phyloP scores from a whole-genome alignment of 2,797 vertebrate genomes.

The Brotula barbata region DNA sequence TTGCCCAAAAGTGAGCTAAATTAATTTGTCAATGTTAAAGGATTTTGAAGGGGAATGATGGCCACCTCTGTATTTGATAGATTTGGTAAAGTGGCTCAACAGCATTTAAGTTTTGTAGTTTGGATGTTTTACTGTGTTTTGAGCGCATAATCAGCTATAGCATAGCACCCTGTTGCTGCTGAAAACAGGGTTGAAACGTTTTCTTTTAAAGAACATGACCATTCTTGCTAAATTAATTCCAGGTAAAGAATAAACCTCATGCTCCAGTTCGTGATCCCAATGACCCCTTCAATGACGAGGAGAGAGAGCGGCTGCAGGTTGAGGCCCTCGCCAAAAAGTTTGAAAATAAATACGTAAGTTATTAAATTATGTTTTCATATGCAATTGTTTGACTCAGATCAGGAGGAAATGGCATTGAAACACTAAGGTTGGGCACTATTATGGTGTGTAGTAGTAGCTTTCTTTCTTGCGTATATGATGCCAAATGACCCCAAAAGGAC shows the following conservation, averaged over 20 bases:
- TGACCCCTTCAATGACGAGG: constrained; percentile 91
- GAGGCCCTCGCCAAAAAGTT: constrained; percentile 94
- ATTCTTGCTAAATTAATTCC: constrained; percentile 23
- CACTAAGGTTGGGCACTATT: background rate
- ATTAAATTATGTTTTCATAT: background rate
- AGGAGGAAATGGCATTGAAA: too few relatives aligned
- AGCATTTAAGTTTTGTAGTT: constrained; percentile 1
- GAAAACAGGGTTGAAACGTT: too few relatives aligned
- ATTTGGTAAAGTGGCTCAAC: background rate
- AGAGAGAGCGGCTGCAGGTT: constrained; percentile 86
- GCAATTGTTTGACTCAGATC: background rate
- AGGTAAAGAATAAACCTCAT: constrained; percentile 76
- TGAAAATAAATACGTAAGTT: constrained; percentile 95
- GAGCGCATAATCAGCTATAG: background rate
- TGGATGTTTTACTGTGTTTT: constrained; percentile 4
- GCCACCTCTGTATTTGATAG: background rate
- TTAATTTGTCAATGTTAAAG: too few relatives aligned
- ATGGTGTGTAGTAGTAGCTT: background rate
- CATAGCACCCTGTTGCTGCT: background rate
- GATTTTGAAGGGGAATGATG: too few relatives aligned
- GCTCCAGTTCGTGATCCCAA: constrained; percentile 76
- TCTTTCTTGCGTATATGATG: background rate
- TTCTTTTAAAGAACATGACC: background rate
- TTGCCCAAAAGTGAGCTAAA: too few relatives aligned
- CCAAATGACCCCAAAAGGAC: constrained; percentile 1